phyloP scores from a whole-genome alignment of 2,113 vertebrate species.

The Pelobates fuscus region DNA sequence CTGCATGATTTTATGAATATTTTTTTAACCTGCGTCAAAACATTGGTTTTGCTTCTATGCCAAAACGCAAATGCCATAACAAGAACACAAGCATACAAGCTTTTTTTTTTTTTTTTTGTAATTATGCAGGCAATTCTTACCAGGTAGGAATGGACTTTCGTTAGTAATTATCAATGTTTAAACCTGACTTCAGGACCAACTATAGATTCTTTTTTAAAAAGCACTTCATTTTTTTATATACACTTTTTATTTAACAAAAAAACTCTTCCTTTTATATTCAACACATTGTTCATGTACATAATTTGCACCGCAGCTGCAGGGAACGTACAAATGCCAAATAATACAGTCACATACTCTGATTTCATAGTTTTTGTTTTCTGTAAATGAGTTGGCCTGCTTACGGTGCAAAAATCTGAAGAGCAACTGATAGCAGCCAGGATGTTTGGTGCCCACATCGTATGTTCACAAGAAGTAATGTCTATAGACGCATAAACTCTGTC shows the following conservation, averaged over 20 bases:
- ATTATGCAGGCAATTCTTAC: neutral
- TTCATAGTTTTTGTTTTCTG: too few species aligned
- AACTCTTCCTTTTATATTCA: neutral
- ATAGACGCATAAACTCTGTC: too few species aligned
- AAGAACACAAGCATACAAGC: slow-evolving; percentile 4
- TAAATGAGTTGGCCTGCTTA: too few species aligned
- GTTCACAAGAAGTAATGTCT: too few species aligned
- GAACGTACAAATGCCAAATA: neutral
- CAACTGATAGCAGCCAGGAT: too few species aligned
- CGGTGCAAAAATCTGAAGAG: too few species aligned
- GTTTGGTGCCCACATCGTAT: too few species aligned
- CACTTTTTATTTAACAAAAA: neutral
- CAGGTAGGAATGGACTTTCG: slow-evolving; percentile 1
- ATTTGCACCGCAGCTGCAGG: neutral
- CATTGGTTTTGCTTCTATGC: slow-evolving; percentile 20
- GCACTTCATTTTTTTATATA: slow-evolving; percentile 37
- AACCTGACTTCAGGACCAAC: slow-evolving; percentile 17
- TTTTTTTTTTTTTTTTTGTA: neutral
- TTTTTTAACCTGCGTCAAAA: slow-evolving; percentile 47
- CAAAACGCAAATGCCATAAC: slow-evolving; percentile 20
- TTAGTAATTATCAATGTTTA: slow-evolving; percentile 1
- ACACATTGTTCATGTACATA: neutral
- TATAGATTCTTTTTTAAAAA: slow-evolving; percentile 7
- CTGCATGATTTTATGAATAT: slow-evolving; percentile 27
- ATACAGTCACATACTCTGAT: too few species aligned